Base-by-base conservation (phyloP, 2,113 vertebrate species). In the Melanotaenia duboulayi region DNA sequence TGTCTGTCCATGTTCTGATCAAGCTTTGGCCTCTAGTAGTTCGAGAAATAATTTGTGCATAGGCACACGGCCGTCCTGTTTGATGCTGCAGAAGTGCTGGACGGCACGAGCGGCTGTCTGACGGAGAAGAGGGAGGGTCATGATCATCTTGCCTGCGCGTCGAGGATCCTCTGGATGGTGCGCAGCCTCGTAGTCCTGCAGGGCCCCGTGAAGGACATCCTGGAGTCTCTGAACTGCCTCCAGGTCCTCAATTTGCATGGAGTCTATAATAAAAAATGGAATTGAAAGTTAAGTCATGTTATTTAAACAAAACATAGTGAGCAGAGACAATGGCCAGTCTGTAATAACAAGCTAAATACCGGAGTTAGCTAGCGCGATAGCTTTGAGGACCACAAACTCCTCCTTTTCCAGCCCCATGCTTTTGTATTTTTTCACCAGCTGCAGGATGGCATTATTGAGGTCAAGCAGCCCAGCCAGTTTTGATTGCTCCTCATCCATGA, bases 31-130 rank as follows among this genome's bases (percentile, higher is more conserved):
- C 94, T 99, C 98, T 76, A 99, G 95, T 91, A 99, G 97, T 95
- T 99, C 97, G 83, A 99, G 94, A 95, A 99, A 99, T 82, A 99
- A 97, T 98, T 99, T 99, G 96, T 99, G 98, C 97, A 99, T 99
- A 80, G 97, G 98, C 75, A 99, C 97, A 48, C 98, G 98, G 89
- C 97, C 98, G 81, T 98, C 97, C 79, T 99, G 96, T 92, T 98
- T 99, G 94, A 99, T 96, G 95, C 95, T 97, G 95, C 97, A 99
- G 95, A 99, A 99, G 85, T 98, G 97, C 92, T 98, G 97, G 83
- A 99, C 96, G 0, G 98, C 97, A 73, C 97, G 97, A 84, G 96
- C 96, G 17, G 98, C 95, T 14, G 96, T 99, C 93, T 99, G 97
- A 82, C 98, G 94, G 56, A 99, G 96, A 2, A 99, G 95, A 0